Base-by-base conservation (phyloP, 2,888 invertebrate species). In the Periphyllus acericola region DNA sequence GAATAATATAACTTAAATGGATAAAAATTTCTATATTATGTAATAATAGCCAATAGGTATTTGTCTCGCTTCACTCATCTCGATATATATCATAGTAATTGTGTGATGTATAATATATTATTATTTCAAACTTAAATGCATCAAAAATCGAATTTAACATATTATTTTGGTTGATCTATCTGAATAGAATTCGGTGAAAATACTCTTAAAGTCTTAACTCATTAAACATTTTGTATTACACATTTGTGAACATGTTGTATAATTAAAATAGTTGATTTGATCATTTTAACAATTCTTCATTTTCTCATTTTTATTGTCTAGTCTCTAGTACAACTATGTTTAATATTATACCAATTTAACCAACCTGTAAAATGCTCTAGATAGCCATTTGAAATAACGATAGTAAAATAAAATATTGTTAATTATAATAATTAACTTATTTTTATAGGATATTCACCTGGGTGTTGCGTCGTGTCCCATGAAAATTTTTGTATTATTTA, bases 381-480 rank as follows among this genome's bases (percentile, higher is more conserved):
- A 11, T 29, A n/a, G 3, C 3, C 5, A 6, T n/a, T n/a, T 66
- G 66, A n/a, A 66, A 25, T n/a, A 25, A 66, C 25, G 14, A 32
- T 29, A n/a, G 9, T 14, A n/a, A 68, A 68, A n/a, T 68, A 29
- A 29, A 14, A 71, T 14, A 71, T 32, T 68, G 11, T n/a, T n/a
- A 6, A n/a, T 17, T 11, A 71, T 71, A 29, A 14, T 29, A 32
- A 29, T 71, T 71, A 1, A 29, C 32, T 29, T 32, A 32, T 32
- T 71, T 17, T 11, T 68, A 68, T 68, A 32, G 0, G 4, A n/a
- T 40, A 71, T 32, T 86, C 66, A 90, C 90, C 74, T 89, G 5
- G 52, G 17, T 17, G 89, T 83, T 3, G 89, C 85, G 40, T 89
- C 87, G 55, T 90, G 89, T 25, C 90, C 90, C 90, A 90, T 90